A percentile compares a stretch with the other conserved stretches of the same genome.
Evolutionary conservation across 2,888 invertebrate species (phyloP).

Genomic region (Oscheius sp.): DNA sequence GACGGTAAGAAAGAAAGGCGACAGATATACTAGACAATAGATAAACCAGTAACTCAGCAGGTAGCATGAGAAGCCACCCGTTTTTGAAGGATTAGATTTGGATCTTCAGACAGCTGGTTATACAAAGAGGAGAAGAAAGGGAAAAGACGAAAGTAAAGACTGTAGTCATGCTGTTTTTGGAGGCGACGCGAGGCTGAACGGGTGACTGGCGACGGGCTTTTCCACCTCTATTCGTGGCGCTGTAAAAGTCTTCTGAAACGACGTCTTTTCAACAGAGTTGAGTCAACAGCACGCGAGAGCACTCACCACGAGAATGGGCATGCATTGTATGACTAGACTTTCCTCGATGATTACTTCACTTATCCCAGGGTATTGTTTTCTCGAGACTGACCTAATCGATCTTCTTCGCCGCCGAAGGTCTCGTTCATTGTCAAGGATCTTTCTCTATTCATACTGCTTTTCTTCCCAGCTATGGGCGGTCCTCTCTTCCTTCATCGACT

Average conservation of each 20-base stretch:
- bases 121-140: slow-evolving; percentile 18
- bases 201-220: slow-evolving; percentile 16
- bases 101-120: background rate
- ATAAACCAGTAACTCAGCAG: background rate
- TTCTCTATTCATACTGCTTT: background rate
- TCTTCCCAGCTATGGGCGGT: background rate
- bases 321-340: no score
- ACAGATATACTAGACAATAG: background rate
- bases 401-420: slow-evolving; percentile 25
- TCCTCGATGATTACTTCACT: no score
- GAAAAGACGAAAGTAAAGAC: background rate
- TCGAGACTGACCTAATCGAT: slow-evolving; percentile 25
- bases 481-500: slow-evolving; percentile 2
- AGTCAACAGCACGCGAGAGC: slow-evolving; percentile 15
- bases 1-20: background rate
- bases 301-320: background rate
- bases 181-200: slow-evolving; percentile 4
- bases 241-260: slow-evolving; percentile 30
- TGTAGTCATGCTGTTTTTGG: slow-evolving; percentile 12
- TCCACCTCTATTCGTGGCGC: slow-evolving; percentile 18
- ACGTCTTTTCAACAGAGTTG: slow-evolving; percentile 22
- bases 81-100: slow-evolving; percentile 20
- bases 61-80: background rate
- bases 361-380: slow-evolving; percentile 15
- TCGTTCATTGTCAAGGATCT: slow-evolving; percentile 5